Percentiles rank a stretch among this genome's conserved stretches.
Evolutionary conservation across 2,888 invertebrate genomes (phyloP).

Genomic region (Gibbula magus): DNA sequence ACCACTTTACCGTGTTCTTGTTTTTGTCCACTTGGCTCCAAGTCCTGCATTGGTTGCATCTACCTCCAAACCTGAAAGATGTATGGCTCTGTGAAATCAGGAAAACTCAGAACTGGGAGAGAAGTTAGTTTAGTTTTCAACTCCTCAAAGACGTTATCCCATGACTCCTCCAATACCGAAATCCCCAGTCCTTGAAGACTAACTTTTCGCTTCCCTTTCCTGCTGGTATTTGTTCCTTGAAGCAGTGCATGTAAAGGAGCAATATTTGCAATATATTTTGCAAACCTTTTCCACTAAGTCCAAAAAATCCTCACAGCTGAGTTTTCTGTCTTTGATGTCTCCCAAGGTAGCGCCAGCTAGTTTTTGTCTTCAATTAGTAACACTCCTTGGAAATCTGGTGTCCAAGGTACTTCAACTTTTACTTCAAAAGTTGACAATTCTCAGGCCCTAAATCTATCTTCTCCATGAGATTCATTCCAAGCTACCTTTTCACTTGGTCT

Average conservation of each 20-base stretch:
- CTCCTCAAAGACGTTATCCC: constrained; percentile 34
- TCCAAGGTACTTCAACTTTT: constrained; percentile 24
- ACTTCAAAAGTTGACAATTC: constrained; percentile 24
- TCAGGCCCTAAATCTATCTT: constrained; percentile 36
- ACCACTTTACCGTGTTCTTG: too few species aligned
- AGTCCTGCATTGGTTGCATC: too few species aligned
- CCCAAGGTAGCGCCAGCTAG: constrained; percentile 18
- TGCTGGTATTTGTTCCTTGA: too few species aligned
- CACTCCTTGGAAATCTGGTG: constrained; percentile 27
- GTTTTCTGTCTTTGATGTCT: constrained; percentile 1
- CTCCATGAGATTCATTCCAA: not conserved
- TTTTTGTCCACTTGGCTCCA: too few species aligned
- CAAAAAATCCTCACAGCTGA: constrained; percentile 30
- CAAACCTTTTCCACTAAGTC: constrained; percentile 38
- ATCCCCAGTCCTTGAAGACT: not conserved
- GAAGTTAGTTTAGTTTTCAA: constrained; percentile 32
- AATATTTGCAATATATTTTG: constrained; percentile 28
- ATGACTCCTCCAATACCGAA: constrained; percentile 31
- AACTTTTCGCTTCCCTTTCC: not conserved
- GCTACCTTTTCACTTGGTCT: not conserved
- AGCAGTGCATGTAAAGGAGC: constrained; percentile 33
- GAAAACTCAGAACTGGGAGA: constrained; percentile 36
- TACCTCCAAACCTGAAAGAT: too few species aligned
- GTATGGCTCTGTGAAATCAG: constrained; percentile 33
- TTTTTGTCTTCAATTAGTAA: too few species aligned